phyloP scores from a whole-genome alignment of 2,888 invertebrate species.

The Tetropium fuscum region DNA sequence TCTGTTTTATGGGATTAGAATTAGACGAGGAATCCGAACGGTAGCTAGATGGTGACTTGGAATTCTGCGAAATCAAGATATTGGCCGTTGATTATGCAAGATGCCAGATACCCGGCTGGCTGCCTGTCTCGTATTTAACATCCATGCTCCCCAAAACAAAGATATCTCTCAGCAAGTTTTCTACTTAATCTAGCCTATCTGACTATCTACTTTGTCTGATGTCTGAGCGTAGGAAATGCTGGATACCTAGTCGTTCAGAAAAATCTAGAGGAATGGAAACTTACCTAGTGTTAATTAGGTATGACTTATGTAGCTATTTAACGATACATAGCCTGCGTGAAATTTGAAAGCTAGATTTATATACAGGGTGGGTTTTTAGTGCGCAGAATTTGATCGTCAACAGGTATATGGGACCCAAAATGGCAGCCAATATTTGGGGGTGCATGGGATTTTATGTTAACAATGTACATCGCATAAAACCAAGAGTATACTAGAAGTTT shows the following conservation, averaged over 20 bases:
- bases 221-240: not conserved
- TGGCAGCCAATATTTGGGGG: too few species aligned
- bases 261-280: not conserved
- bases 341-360: too few species aligned
- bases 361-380: too few species aligned
- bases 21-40: constrained; percentile 42
- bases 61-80: constrained; percentile 46
- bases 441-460: too few species aligned
- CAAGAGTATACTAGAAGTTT: too few species aligned
- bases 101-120: constrained; percentile 30
- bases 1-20: constrained; percentile 31
- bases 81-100: constrained; percentile 42
- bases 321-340: too few species aligned
- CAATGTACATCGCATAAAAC: too few species aligned
- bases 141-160: constrained; percentile 31
- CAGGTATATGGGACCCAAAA: too few species aligned
- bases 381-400: too few species aligned
- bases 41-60: constrained; percentile 40
- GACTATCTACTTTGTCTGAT: too few species aligned
- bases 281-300: too few species aligned
- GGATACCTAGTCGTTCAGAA: not conserved
- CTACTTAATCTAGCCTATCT: constrained; percentile 12
- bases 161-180: constrained; percentile 26
- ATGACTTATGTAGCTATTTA: too few species aligned
- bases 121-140: constrained; percentile 35